Evolutionary conservation across 1,140 invertebrate genomes (phyloP), one percentile per base, ranked within the genome.

Genomic region (Drosophila varians): DNA sequence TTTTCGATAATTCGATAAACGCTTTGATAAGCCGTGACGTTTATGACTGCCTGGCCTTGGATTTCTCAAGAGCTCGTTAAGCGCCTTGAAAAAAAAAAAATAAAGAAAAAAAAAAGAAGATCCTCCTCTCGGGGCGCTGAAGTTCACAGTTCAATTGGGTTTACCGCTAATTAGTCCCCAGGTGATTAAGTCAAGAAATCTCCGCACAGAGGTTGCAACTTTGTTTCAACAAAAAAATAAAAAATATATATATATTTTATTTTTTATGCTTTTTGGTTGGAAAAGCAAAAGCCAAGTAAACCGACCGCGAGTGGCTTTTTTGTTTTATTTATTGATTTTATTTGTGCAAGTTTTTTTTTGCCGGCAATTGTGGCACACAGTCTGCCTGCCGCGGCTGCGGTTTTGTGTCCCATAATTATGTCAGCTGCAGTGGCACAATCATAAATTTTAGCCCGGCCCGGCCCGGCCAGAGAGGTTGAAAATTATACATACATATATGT

Each of bases 321-420:
- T 84, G 80, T 79, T 79, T 84, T 86, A 79, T 84, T 75, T 84
- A 84, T 84, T 84, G 79, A 84, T 84, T 84, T 86, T 84, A 79
- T 86, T 86, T 76, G 57, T 79, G 42, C 61, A 68, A 45, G 21
- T 62, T 42, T 42, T 42, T 12, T 40, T 60, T 55, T 31, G 28
- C 31, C 3, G 12, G 19, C 31, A 55, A 34, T 47, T 56, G 36
- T 47, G 28, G 26, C 38, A 47, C 12, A 19, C 48, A 23, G 18
- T 54, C 54, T 14, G 14, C 40, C 31, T 47, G 49, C 58, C 68
- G 75, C 60, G 47, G 66, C 53, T 73, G 70, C 49, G 70, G 79
- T 72, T 83, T 75, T 64, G 61, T 64, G 72, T 79, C 46, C 79
- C 76, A 84, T 80, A 84, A 84, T 84, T 84, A 84, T 84, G 79